A percentile compares a stretch with the other conserved stretches of the same genome.
Evolutionary conservation across 2,113 vertebrate genomes (phyloP).

Genomic region (Dipodomys merriami): DNA sequence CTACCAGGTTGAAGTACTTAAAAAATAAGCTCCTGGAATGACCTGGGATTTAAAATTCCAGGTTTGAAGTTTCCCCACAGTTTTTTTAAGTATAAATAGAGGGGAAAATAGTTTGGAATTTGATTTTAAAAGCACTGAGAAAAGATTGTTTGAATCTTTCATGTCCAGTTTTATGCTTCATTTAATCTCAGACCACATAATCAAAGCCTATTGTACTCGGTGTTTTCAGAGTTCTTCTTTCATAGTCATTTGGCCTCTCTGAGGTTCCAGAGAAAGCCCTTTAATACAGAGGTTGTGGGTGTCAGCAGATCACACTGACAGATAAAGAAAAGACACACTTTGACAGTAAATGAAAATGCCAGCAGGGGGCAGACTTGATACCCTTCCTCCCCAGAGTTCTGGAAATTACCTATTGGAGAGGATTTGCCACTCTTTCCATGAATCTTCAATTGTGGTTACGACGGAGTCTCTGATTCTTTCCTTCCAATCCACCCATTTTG

Average conservation of each 20-base stretch:
- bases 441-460: neutral
- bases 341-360: neutral
- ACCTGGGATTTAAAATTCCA: neutral
- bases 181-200: neutral
- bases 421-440: neutral
- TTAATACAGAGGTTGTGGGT: neutral
- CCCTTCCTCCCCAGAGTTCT: neutral
- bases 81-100: neutral
- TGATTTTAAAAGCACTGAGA: neutral
- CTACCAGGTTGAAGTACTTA: neutral
- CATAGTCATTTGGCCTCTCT: neutral
- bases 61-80: neutral
- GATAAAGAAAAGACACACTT: neutral
- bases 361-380: neutral
- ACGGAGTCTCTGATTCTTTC: neutral
- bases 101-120: constrained; percentile 24
- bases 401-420: neutral
- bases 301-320: neutral
- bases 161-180: neutral
- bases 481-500: neutral
- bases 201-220: neutral
- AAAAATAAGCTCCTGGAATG: neutral
- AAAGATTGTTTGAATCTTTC: constrained; percentile 25
- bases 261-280: neutral
- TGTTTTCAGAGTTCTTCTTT: neutral